phyloP scores from a whole-genome alignment of 64 coral and sea anemone genomes.

The Astreopora myriophthalma region DNA sequence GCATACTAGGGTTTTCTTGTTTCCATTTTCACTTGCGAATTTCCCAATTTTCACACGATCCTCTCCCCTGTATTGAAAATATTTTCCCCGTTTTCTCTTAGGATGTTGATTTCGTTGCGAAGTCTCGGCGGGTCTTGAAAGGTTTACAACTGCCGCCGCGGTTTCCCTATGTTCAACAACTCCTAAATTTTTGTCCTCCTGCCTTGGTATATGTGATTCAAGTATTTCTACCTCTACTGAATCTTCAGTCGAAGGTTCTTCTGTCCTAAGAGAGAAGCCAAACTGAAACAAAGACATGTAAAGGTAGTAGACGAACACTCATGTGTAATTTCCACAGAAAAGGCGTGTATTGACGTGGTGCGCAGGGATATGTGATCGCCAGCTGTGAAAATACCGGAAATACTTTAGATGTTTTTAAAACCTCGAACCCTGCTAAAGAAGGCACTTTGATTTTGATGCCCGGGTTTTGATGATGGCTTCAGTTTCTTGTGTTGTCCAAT shows the following conservation, averaged over 20 bases:
- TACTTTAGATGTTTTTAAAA: not conserved
- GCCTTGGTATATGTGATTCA: constrained; percentile 51
- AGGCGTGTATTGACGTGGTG: constrained; percentile 37
- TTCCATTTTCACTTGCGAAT: constrained; percentile 42
- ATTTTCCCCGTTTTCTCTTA: constrained; percentile 60
- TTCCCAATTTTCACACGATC: constrained; percentile 54
- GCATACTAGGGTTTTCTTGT: constrained; percentile 37
- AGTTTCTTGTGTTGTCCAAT: constrained; percentile 46
- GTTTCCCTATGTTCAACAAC: not conserved
- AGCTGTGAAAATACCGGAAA: not conserved
- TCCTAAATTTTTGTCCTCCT: constrained; percentile 38
- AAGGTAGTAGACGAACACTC: constrained; percentile 38
- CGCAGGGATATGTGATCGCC: not conserved
- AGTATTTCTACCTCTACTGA: constrained; percentile 51
- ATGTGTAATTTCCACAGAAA: constrained; percentile 49
- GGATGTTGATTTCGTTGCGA: constrained; percentile 8
- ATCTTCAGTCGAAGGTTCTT: constrained; percentile 29
- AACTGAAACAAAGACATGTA: constrained; percentile 63
- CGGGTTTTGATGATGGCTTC: constrained; percentile 39
- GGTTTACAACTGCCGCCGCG: constrained; percentile 36
- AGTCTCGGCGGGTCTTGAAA: constrained; percentile 55
- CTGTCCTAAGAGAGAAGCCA: constrained; percentile 38
- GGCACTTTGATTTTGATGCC: too few relatives aligned
- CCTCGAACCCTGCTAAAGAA: too few relatives aligned
- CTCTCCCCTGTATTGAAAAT: constrained; percentile 49